Conservation (phyloP, 2,797 vertebrate genomes). For the Neolamprologus multifasciatus region DNA sequence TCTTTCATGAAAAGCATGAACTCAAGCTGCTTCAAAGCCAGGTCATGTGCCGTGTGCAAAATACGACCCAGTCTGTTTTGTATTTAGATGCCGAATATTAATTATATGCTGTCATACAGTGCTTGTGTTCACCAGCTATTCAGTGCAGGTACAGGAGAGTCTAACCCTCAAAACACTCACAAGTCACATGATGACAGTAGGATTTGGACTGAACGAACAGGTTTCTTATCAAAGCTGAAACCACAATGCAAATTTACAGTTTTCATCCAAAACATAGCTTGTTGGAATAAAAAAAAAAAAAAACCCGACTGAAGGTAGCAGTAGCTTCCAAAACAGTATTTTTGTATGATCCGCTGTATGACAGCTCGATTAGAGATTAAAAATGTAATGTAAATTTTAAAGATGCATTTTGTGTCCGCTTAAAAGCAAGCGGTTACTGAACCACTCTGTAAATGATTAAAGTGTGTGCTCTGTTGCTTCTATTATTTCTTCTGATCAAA, state of each 20-base stretch:
- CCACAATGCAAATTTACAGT: neutral
- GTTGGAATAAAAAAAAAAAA: neutral
- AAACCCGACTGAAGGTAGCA: neutral
- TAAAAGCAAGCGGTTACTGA: neutral
- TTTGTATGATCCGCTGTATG: neutral
- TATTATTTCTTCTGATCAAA: neutral
- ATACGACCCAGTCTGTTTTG: neutral
- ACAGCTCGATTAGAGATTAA: neutral
- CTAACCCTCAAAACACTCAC: neutral
- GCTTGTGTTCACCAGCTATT: neutral
- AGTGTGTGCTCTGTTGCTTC: neutral
- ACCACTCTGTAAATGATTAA: neutral
- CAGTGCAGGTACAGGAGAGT: neutral
- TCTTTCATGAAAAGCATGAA: neutral
- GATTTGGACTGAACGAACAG: neutral
- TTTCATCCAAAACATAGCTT: neutral
- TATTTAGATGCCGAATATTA: neutral
- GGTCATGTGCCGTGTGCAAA: neutral
- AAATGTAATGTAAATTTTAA: neutral
- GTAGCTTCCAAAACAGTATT: neutral
- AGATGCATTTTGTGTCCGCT: neutral
- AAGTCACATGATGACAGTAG: slow-evolving; percentile 32
- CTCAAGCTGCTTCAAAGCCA: neutral
- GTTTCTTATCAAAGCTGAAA: neutral
- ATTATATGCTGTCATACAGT: neutral